Evolutionary conservation across 1,140 invertebrate species (phyloP).

Genomic region (Aphelenchoides besseyi): DNA sequence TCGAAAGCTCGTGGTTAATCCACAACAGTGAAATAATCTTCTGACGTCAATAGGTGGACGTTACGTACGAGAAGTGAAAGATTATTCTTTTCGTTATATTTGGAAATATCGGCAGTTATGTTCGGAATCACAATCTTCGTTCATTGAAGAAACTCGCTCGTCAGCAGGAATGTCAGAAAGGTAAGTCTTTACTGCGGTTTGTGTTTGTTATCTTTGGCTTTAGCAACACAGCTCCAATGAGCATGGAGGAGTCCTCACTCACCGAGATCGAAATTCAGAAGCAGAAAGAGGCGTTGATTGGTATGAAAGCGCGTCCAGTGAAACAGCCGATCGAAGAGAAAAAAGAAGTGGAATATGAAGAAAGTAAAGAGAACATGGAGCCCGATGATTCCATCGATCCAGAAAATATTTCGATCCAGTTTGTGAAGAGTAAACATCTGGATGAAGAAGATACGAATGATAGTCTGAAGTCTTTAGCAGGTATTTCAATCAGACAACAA

Average conservation of each 20-base stretch:
- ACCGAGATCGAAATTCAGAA: background rate
- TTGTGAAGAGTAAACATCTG: too few species aligned
- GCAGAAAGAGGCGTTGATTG: background rate
- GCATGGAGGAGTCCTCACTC: background rate
- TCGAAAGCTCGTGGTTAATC: too few species aligned
- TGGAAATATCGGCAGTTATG: background rate
- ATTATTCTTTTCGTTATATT: background rate
- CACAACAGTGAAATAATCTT: too few species aligned
- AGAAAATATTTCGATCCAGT: too few species aligned
- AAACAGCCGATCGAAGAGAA: background rate
- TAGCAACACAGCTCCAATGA: too few species aligned
- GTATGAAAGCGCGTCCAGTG: background rate
- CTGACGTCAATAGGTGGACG: background rate
- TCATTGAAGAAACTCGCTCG: background rate
- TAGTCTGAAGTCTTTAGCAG: conserved; percentile 17
- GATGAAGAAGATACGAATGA: conserved; percentile 18
- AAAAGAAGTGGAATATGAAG: background rate
- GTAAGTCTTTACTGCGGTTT: background rate
- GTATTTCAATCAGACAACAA: conserved; percentile 3
- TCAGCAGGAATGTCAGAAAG: background rate
- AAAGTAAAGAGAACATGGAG: background rate
- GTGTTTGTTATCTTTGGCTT: too few species aligned
- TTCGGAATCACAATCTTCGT: background rate
- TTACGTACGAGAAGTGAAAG: background rate
- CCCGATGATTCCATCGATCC: too few species aligned